phyloP scores from a whole-genome alignment of 2,888 invertebrate species.

The Allolobophora icterica region DNA sequence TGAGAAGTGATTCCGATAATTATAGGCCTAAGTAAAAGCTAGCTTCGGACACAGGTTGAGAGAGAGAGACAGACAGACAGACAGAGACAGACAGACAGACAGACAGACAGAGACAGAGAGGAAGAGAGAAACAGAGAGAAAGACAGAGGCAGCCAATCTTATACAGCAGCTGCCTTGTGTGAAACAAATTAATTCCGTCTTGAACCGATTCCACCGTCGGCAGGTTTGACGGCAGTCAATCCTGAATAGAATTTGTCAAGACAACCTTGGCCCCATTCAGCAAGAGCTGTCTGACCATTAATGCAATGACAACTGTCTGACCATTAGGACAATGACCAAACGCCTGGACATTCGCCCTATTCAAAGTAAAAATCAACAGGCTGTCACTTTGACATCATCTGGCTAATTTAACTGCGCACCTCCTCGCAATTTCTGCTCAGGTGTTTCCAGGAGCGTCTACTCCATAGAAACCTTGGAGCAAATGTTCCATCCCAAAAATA shows the following conservation, averaged over 20 bases:
- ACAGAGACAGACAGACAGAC: too few relatives aligned
- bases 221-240: neutral
- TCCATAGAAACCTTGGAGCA: too few relatives aligned
- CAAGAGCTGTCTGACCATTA: neutral
- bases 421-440: neutral
- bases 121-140: too few relatives aligned
- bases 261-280: neutral
- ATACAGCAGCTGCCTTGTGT: too few relatives aligned
- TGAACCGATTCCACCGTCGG: neutral
- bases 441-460: too few relatives aligned
- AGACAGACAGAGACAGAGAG: too few relatives aligned
- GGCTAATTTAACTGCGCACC: neutral
- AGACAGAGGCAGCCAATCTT: too few relatives aligned
- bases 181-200: neutral
- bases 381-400: neutral
- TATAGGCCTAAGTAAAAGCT: too few relatives aligned
- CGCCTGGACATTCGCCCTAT: neutral
- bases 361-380: neutral
- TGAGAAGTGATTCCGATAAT: too few relatives aligned
- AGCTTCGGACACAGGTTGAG: too few relatives aligned
- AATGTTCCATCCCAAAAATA: too few relatives aligned
- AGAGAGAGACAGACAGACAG: too few relatives aligned
- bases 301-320: neutral
- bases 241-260: neutral
- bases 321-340: neutral